These are phyloP conservation scores for Oscheius sp. DNA, from an alignment of 1,140 invertebrate species.

Conservation along the genomic window DNA sequence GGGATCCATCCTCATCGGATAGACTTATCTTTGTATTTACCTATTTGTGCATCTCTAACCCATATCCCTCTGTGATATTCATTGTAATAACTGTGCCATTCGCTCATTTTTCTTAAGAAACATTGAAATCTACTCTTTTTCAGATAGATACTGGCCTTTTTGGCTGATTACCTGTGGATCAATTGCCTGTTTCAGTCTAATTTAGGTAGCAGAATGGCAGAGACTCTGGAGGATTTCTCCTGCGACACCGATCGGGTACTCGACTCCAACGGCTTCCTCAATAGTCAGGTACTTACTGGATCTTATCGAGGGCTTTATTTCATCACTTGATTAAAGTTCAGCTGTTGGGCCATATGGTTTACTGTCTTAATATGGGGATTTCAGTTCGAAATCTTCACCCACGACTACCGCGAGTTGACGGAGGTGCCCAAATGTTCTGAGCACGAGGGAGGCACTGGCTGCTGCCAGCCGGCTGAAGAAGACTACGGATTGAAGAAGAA, in stretches of 20 bases:
- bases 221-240: constrained; percentile 3
- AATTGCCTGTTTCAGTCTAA: not conserved
- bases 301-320: too few species aligned
- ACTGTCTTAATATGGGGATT: not conserved
- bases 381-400: constrained; percentile 34
- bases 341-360: not conserved
- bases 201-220: constrained; percentile 6
- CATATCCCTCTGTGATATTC: too few species aligned
- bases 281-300: constrained; percentile 2
- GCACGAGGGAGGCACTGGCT: not conserved
- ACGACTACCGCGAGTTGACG: constrained; percentile 25
- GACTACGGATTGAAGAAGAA: not conserved
- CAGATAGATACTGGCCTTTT: too few species aligned
- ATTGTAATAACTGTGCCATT: too few species aligned
- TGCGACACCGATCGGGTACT: not conserved
- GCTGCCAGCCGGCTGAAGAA: not conserved
- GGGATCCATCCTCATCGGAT: not conserved
- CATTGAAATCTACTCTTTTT: too few species aligned
- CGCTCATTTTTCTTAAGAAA: too few species aligned
- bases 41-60: too few species aligned
- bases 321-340: not conserved
- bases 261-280: constrained; percentile 8
- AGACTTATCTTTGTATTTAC: not conserved
- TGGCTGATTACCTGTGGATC: not conserved
- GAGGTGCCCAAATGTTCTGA: not conserved